Conservation (phyloP, 2,797 vertebrate species). For the Catostomus latipinnis region DNA sequence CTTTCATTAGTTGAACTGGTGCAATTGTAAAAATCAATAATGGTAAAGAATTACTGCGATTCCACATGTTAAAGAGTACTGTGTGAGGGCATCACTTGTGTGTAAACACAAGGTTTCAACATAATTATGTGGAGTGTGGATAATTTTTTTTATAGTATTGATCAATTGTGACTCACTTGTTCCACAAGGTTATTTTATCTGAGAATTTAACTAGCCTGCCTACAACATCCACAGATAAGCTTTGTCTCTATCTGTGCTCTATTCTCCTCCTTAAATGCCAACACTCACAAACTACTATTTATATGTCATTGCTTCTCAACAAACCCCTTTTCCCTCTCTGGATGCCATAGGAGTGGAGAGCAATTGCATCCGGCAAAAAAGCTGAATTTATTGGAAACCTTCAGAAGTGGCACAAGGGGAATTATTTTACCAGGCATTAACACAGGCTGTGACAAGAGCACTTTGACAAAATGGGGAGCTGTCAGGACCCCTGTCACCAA, state of each 20-base stretch:
- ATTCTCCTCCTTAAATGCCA: constrained; percentile 52
- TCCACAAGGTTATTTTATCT: constrained; percentile 50
- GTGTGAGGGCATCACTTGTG: constrained; percentile 44
- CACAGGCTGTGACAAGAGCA: constrained; percentile 57
- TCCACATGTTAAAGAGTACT: constrained; percentile 59
- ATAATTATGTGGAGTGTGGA: constrained; percentile 37
- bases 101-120: constrained; percentile 38
- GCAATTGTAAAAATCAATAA: constrained; percentile 67
- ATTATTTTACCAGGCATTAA: constrained; percentile 63
- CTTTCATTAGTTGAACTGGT: constrained; percentile 65
- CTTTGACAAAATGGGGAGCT: constrained; percentile 62
- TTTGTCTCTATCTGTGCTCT: constrained; percentile 50
- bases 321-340: constrained; percentile 38
- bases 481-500: constrained; percentile 59
- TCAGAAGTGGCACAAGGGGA: constrained; percentile 59
- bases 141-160: constrained; percentile 49
- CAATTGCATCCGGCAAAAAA: constrained; percentile 49
- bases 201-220: constrained; percentile 44
- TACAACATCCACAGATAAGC: constrained; percentile 51
- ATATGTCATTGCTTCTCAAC: constrained; percentile 52
- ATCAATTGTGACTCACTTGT: constrained; percentile 44
- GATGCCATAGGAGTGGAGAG: constrained; percentile 45
- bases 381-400: constrained; percentile 63
- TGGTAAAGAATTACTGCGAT: constrained; percentile 57
- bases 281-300: constrained; percentile 45